Evolutionary conservation across 2,113 vertebrate genomes (phyloP).

Genomic region (Glaucidium brasilianum): DNA sequence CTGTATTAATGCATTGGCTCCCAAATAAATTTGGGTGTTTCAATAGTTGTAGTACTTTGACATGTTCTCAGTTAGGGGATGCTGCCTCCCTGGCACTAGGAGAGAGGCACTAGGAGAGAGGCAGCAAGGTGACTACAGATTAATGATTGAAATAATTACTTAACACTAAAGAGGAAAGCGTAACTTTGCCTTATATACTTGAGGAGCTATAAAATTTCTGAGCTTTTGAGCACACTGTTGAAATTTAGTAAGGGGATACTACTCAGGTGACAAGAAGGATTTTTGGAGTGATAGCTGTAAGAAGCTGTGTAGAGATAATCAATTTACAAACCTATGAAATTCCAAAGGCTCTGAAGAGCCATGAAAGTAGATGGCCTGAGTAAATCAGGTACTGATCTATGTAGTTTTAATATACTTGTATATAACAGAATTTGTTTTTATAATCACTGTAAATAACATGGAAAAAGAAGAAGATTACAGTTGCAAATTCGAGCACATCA

Average conservation of each 20-base stretch:
- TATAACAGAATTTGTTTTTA: background rate
- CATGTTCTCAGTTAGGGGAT: background rate
- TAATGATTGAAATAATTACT: background rate
- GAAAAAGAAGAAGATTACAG: constrained; percentile 24
- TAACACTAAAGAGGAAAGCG: background rate
- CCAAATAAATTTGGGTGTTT: background rate
- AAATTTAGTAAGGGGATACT: background rate
- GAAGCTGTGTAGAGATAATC: background rate
- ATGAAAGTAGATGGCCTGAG: background rate
- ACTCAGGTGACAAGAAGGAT: background rate
- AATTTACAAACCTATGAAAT: background rate
- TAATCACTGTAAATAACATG: constrained; percentile 28
- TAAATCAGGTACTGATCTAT: background rate
- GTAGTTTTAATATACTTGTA: background rate
- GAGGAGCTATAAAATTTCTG: background rate
- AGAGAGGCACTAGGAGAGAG: background rate
- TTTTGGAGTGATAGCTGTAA: background rate
- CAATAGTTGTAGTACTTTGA: background rate
- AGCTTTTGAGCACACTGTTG: background rate
- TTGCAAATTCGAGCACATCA: constrained; percentile 41
- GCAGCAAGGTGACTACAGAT: background rate
- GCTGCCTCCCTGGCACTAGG: background rate
- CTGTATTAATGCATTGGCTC: background rate
- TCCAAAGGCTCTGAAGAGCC: background rate
- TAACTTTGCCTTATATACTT: background rate